Conservation (phyloP, 2,888 invertebrate species). For the Pandemis cinnamomeana region DNA sequence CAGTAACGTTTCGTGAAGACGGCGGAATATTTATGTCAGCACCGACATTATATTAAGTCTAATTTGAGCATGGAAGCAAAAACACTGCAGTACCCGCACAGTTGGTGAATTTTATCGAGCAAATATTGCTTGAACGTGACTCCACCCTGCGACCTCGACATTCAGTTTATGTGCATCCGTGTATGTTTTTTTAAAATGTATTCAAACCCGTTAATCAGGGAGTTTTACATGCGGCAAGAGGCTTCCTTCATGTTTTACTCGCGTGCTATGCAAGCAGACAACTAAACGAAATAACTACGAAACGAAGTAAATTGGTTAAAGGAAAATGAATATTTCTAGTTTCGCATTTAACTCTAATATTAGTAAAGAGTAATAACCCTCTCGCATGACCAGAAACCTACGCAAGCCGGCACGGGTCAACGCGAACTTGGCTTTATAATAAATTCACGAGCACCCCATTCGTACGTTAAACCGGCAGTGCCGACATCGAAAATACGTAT, state of each 20-base stretch:
- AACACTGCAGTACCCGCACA: constrained; percentile 60
- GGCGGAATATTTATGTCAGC: neutral
- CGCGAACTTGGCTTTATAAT: constrained; percentile 31
- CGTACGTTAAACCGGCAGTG: constrained; percentile 37
- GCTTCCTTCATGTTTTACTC: constrained; percentile 3
- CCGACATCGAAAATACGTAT: constrained; percentile 35
- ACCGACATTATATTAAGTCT: constrained; percentile 16
- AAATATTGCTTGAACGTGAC: constrained; percentile 81
- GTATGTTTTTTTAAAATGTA: constrained; percentile 32
- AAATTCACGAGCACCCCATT: constrained; percentile 27
- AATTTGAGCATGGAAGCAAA: constrained; percentile 39
- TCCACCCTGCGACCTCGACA: constrained; percentile 45
- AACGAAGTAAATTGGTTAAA: constrained; percentile 1
- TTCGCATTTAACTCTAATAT: constrained; percentile 12
- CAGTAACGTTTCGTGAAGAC: neutral
- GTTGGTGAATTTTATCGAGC: constrained; percentile 73
- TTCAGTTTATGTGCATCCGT: constrained; percentile 36
- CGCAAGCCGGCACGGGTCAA: constrained; percentile 4
- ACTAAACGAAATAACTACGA: neutral
- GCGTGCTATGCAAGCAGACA: neutral
- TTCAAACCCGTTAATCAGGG: constrained; percentile 18
- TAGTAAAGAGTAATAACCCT: constrained; percentile 18
- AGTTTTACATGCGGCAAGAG: neutral
- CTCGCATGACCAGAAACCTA: constrained; percentile 20
- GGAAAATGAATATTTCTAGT: constrained; percentile 9